Base-by-base conservation (phyloP, 2,888 invertebrate genomes). In the Drosophila nr. fundita region DNA sequence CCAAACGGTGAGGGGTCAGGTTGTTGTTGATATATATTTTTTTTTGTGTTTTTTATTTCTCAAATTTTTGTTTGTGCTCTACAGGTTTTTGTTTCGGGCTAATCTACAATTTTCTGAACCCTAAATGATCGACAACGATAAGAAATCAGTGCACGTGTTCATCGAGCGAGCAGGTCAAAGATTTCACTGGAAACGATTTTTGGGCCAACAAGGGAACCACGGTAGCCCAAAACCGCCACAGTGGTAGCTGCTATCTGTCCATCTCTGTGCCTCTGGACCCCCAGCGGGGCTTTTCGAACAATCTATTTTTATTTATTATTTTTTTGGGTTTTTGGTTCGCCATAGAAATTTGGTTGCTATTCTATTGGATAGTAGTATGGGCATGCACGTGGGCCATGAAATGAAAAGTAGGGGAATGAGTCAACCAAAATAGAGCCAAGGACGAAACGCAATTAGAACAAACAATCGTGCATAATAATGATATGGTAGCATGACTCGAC, bases 111-210 rank as follows among this genome's bases (percentile, higher is more conserved):
- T 83, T 80, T 73, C 60, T 30, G 81, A 61, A 81, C 87, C 85
- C 58, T 84, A 58, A 87, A 78, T 83, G 85, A 82, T 87, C 85
- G 83, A 30, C 68, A 50, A 53, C 78, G 84, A 85, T 85, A 85
- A 80, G 83, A 76, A 85, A 85, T 85, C 85, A 84, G 85, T 85
- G 87, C 85, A 85, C 85, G 85, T 85, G 85, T 87, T 87, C 83
- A 80, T 62, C 75, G 68, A 65, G 68, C 18, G 68, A 73, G 73
- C 67, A 69, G 76, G 73, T 69, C 78, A 65, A 73, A 82, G 72
- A 83, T 83, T 84, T 84, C 76, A 61, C 49, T 60, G 62, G 80
- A 83, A 83, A 77, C 49, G 73, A 70, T 82, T 64, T 66, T 62
- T 64, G 45, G 62, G 49, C 45, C 62, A 67, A 49, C 49, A 80